phyloP scores from a whole-genome alignment of 2,797 vertebrate species.

The Coregonus sp. region DNA sequence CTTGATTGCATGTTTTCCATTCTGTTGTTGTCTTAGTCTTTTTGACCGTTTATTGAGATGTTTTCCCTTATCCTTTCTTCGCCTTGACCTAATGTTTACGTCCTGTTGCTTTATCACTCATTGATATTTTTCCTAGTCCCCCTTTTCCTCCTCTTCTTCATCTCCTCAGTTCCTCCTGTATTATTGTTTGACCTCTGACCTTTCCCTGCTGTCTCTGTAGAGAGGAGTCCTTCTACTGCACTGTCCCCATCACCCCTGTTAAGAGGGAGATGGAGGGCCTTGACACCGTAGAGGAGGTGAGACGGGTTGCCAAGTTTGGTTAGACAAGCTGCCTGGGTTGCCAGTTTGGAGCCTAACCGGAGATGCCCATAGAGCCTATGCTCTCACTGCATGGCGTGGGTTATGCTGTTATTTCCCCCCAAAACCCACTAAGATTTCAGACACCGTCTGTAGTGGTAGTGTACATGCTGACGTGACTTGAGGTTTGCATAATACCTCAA shows the following conservation, averaged over 20 bases:
- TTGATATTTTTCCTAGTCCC: neutral
- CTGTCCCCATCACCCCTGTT: conserved; percentile 91
- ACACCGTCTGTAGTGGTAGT: neutral
- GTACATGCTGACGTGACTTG: conserved; percentile 18
- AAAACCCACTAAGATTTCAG: neutral
- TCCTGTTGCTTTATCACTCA: conserved; percentile 7
- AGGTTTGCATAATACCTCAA: conserved; percentile 20
- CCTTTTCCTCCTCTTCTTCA: conserved; percentile 22
- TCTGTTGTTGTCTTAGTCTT: neutral
- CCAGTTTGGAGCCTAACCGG: conserved; percentile 48
- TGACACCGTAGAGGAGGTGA: conserved; percentile 89
- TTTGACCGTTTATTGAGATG: neutral
- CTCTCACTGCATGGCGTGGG: neutral
- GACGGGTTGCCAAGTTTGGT: conserved; percentile 62
- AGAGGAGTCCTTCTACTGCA: conserved; percentile 92
- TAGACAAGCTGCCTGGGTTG: conserved; percentile 60
- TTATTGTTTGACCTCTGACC: conserved; percentile 45
- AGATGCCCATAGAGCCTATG: neutral
- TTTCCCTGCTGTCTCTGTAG: conserved; percentile 70
- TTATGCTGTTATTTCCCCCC: neutral
- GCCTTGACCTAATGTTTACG: neutral
- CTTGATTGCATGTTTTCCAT: neutral
- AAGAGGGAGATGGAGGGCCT: conserved; percentile 87
- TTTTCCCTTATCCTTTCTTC: neutral
- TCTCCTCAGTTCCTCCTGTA: conserved; percentile 47